Base-by-base conservation (phyloP, 2,797 vertebrate species). In the Poecile montanus region DNA sequence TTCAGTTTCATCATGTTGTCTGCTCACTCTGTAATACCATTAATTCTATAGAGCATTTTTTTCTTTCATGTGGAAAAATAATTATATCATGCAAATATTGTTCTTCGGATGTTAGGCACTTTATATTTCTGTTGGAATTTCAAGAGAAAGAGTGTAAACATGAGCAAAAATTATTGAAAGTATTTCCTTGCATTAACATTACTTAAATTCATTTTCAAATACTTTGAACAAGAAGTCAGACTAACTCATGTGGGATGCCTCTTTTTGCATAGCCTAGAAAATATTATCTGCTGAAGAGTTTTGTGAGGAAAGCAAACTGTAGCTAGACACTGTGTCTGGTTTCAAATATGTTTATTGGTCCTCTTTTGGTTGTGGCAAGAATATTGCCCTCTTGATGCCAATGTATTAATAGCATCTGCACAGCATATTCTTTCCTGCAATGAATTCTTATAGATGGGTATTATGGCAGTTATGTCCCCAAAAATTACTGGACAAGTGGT, bases 321-420 rank as follows among this genome's bases (percentile, higher is more conserved):
- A 72, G 84, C 60, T 91, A 85, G 95, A 48, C 75, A 92, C 85
- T 84, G 91, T 87, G 66, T 87, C 88, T 93, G 70, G 56, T 97
- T 96, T 97, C 96, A 96, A 95, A 95, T 94, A 84, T 75, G 32
- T 87, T 97, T 96, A 93, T 93, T 96, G 71, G 92, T 89, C 51
- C 21, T 7, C 9, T 68, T 77, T 68, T 25, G 14, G 18, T 45
- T 93, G 32, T 58, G 48, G 60, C 42, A 77, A 94, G 94, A 95
- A 89, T 95, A 91, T 74, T 63, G n/a, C 23, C 10, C 22, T 77
- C 67, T 56, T 92, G 91, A 90, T 92, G 85, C 91, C 75, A 87
- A 86, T 76, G 82, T 73, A 85, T 79, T 94, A 75, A 88, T 77
- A 95, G 75, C 73, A 87, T 89, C 91, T 66, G 81, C 9, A 20